phyloP scores from a whole-genome alignment of 2,888 invertebrate species.

The Drosophila pseudotakahashii region DNA sequence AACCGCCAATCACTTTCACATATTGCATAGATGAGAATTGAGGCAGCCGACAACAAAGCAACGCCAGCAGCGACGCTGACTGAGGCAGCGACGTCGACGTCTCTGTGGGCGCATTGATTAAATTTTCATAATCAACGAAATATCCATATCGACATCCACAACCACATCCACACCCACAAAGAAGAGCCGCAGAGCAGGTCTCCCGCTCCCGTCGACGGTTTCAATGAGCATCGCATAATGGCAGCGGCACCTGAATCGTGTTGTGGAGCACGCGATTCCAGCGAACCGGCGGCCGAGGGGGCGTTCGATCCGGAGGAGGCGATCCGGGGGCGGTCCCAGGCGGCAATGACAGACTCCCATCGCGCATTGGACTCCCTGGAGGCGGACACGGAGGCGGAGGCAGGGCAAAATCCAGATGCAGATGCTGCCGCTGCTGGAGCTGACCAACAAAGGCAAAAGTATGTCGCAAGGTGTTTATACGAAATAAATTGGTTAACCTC shows the following conservation, averaged over 20 bases:
- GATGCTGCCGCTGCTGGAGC: constrained; percentile 41
- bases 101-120: constrained; percentile 69
- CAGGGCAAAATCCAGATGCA: constrained; percentile 11
- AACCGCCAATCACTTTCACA: constrained; percentile 72
- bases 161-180: constrained; percentile 8
- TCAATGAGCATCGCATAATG: constrained; percentile 77
- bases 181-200: constrained; percentile 7
- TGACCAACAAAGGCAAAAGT: constrained; percentile 68
- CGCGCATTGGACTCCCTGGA: constrained; percentile 9
- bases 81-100: constrained; percentile 30
- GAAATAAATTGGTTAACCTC: constrained; percentile 9
- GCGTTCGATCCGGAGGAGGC: constrained; percentile 54
- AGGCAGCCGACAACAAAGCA: constrained; percentile 61
- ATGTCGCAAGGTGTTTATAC: constrained; percentile 56
- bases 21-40: constrained; percentile 73
- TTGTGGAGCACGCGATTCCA: constrained; percentile 70
- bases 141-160: constrained; percentile 6
- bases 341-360: constrained; percentile 35
- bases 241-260: constrained; percentile 73
- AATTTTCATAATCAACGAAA: constrained; percentile 73
- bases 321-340: neutral
- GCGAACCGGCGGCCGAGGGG: constrained; percentile 45
- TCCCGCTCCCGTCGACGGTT: constrained; percentile 39
- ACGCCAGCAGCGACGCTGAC: constrained; percentile 43
- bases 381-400: constrained; percentile 11